phyloP scores from a whole-genome alignment of 2,113 vertebrate species.

The Cyprinodon variegatus region DNA sequence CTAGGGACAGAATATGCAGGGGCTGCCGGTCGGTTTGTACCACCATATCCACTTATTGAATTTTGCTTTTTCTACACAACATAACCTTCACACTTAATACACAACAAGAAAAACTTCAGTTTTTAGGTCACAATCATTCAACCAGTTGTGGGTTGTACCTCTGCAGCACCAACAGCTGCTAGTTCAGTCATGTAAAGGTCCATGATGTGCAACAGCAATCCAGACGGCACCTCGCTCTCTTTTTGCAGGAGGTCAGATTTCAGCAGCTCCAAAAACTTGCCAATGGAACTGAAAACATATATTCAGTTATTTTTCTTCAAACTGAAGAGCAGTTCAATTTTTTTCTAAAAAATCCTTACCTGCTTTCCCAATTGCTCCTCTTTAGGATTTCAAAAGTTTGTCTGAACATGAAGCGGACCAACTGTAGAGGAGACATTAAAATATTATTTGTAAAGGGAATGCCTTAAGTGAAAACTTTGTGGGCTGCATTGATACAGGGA shows the following conservation, averaged over 20 bases:
- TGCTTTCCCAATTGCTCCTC: slow-evolving; percentile 84
- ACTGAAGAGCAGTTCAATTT: not conserved
- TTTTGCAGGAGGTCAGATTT: slow-evolving; percentile 80
- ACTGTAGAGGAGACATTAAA: slow-evolving; percentile 63
- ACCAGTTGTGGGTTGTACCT: slow-evolving; percentile 74
- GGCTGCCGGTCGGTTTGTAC: not conserved
- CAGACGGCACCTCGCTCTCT: slow-evolving; percentile 74
- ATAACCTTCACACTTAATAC: not conserved
- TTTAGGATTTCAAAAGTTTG: slow-evolving; percentile 87
- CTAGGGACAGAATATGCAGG: not conserved
- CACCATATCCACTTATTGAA: not conserved
- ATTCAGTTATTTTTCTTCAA: not conserved
- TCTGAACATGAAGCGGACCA: slow-evolving; percentile 87
- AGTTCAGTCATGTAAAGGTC: slow-evolving; percentile 89
- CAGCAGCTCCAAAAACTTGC: slow-evolving; percentile 79
- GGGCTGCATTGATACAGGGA: not conserved
- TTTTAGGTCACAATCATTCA: not conserved
- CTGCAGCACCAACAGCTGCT: slow-evolving; percentile 82
- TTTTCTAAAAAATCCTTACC: slow-evolving; percentile 81
- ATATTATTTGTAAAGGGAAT: not conserved
- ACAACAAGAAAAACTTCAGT: not conserved
- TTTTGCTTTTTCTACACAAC: no score
- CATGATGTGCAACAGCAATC: slow-evolving; percentile 86
- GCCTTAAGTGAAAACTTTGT: not conserved
- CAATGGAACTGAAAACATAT: slow-evolving; percentile 67